Percentiles rank a stretch among this genome's conserved stretches.
Conservation (phyloP, 2,113 vertebrate genomes). For the Okapia johnstoni region DNA sequence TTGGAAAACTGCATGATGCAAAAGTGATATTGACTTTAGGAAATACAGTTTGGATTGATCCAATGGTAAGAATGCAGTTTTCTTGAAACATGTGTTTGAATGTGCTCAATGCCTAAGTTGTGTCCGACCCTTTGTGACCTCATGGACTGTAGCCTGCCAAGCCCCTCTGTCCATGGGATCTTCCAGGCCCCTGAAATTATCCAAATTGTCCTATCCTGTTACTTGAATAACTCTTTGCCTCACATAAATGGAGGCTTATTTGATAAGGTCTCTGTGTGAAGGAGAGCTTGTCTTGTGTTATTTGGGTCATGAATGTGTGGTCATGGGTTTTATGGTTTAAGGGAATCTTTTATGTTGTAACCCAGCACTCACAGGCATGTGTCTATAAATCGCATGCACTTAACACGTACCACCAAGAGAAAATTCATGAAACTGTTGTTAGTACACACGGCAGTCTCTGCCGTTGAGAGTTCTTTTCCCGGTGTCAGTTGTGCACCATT, state of each 20-base stretch:
- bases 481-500: rapidly evolving
- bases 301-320: neutral
- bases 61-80: slow-evolving; percentile 84
- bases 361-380: too few species aligned
- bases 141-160: neutral
- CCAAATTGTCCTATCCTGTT: neutral
- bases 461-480: neutral
- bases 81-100: neutral
- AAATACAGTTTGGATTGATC: slow-evolving; percentile 90
- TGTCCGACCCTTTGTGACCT: neutral
- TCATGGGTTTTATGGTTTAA: neutral
- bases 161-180: neutral
- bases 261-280: neutral
- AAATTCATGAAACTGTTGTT: neutral
- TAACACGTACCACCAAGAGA: rapidly evolving
- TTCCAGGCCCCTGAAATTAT: neutral
- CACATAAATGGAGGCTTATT: neutral
- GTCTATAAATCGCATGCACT: neutral
- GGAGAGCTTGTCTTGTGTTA: neutral
- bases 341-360: neutral
- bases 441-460: neutral
- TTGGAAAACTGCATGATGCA: slow-evolving; percentile 87
- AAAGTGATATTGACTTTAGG: slow-evolving; percentile 87
- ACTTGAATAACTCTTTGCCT: neutral
- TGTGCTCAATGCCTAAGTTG: neutral